These are phyloP conservation scores for Venusia cambrica DNA, from an alignment of 2,888 invertebrate species.

Conservation along the genomic window DNA sequence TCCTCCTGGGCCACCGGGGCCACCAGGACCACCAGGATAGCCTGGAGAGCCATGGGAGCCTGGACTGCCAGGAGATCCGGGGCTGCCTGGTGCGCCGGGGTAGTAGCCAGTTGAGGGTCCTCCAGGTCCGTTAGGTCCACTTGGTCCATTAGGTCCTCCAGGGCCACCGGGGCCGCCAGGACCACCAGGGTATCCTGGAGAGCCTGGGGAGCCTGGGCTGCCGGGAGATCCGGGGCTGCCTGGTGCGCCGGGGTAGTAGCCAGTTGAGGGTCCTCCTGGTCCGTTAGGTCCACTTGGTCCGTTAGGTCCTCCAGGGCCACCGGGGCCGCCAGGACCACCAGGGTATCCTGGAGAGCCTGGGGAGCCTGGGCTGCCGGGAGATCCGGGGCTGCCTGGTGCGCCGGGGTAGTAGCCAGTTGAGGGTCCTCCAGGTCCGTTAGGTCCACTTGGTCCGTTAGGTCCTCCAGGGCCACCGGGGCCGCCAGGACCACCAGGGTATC, in stretches of 20 bases:
- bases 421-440: conserved; percentile 35
- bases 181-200: conserved; percentile 34
- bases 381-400: conserved; percentile 35
- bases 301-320: conserved; percentile 20
- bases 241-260: conserved; percentile 32
- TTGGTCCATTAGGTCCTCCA: conserved; percentile 27
- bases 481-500: conserved; percentile 27
- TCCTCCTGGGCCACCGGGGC: conserved; percentile 33
- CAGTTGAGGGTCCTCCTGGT: conserved; percentile 29
- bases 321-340: conserved; percentile 27
- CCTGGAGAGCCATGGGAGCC: conserved; percentile 28
- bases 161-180: conserved; percentile 29
- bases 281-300: conserved; percentile 32
- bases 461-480: conserved; percentile 26
- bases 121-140: conserved; percentile 68
- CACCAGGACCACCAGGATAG: conserved; percentile 23
- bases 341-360: conserved; percentile 5
- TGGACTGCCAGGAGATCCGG: conserved; percentile 34
- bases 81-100: conserved; percentile 6
- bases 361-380: conserved; percentile 40
- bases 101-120: conserved; percentile 3
- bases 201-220: conserved; percentile 35
- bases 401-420: conserved; percentile 38
- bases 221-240: conserved; percentile 38
- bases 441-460: conserved; percentile 35